Conservation (phyloP, 2,113 vertebrate species). For the Urocolius indicus region DNA sequence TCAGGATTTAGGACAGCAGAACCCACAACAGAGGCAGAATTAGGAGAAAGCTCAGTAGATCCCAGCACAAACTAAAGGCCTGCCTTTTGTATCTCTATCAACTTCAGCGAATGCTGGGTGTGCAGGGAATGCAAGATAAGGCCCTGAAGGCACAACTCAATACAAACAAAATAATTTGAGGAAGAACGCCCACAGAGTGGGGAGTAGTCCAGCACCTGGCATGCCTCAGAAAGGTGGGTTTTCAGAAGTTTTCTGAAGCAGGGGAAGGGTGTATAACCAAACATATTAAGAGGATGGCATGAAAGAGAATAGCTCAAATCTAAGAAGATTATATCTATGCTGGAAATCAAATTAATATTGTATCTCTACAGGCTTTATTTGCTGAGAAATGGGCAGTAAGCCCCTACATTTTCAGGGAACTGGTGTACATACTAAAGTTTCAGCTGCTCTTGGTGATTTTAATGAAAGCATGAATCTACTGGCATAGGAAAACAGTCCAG, state of each 20-base stretch:
- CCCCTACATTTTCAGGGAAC: background rate
- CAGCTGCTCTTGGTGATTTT: conserved; percentile 2
- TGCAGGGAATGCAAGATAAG: conserved; percentile 27
- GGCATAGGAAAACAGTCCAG: background rate
- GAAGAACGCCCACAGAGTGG: conserved; percentile 46
- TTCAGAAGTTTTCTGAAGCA: conserved; percentile 61
- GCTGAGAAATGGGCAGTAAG: conserved; percentile 3
- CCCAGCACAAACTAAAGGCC: background rate
- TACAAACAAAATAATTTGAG: conserved; percentile 62
- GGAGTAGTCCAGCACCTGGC: conserved; percentile 64
- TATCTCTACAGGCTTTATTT: background rate
- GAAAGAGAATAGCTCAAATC: conserved; percentile 48
- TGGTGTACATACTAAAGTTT: background rate
- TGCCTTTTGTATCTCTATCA: conserved; percentile 25
- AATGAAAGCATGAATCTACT: background rate
- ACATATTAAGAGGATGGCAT: conserved; percentile 46
- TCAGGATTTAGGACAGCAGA: background rate
- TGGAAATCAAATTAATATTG: conserved; percentile 53
- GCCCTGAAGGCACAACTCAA: background rate
- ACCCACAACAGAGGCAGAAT: background rate
- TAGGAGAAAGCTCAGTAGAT: background rate
- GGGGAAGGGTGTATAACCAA: conserved; percentile 44
- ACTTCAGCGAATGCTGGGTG: conserved; percentile 5
- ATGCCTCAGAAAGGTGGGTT: conserved; percentile 56
- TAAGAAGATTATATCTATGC: conserved; percentile 51